These are phyloP conservation scores for Rhinichthys osculus DNA, from an alignment of 2,797 vertebrate species.

Conservation along the genomic window DNA sequence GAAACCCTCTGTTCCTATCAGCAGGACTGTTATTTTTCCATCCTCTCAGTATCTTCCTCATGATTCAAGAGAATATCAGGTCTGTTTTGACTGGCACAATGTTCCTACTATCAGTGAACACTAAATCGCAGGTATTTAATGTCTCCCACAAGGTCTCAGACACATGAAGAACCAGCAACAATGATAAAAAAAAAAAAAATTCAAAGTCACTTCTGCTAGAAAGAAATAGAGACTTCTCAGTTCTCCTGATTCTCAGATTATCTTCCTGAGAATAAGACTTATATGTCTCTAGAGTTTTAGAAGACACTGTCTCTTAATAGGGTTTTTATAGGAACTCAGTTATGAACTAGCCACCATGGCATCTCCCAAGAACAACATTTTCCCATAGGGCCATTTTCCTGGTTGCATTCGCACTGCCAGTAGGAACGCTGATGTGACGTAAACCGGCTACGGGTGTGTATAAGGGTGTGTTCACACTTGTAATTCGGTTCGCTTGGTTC, in stretches of 20 bases:
- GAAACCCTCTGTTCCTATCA: neutral
- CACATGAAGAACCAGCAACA: neutral
- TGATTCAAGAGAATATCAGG: neutral
- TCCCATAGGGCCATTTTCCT: too few relatives aligned
- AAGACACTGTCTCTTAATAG: neutral
- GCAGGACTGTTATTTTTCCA: neutral
- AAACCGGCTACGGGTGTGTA: too few relatives aligned
- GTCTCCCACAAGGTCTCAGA: neutral
- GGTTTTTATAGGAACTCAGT: neutral
- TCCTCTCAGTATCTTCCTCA: neutral
- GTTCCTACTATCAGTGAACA: neutral
- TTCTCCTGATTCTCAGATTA: neutral
- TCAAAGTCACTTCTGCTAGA: neutral
- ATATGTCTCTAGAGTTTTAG: neutral
- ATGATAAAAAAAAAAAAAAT: neutral
- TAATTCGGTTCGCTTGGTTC: too few relatives aligned
- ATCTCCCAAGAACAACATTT: too few relatives aligned
- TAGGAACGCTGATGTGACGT: too few relatives aligned
- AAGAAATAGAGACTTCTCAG: neutral
- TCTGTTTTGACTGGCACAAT: conserved; percentile 28
- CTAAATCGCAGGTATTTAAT: neutral
- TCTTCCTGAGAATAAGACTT: neutral
- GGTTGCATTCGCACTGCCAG: too few relatives aligned
- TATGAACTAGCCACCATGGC: neutral
- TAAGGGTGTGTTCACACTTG: too few relatives aligned